These are phyloP conservation scores for Lasioglossum figueresi DNA, from an alignment of 2,888 invertebrate genomes.

Conservation along the genomic window DNA sequence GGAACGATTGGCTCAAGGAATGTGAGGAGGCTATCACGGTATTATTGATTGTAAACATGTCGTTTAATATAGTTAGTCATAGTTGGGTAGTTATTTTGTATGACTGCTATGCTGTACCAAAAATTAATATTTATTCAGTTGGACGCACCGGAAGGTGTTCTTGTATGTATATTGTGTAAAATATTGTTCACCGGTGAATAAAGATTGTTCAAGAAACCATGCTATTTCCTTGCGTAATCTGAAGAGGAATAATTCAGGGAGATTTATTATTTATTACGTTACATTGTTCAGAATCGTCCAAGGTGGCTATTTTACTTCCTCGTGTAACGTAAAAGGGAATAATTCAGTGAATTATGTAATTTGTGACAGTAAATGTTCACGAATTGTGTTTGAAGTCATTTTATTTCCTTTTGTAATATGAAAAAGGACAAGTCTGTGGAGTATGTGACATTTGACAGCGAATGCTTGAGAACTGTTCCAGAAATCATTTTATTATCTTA, in stretches of 20 bases:
- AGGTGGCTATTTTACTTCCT: not conserved
- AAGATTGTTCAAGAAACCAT: conserved; percentile 1
- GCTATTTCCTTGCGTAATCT: not conserved
- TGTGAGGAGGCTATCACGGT: not conserved
- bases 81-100: not conserved
- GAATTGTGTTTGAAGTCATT: not conserved
- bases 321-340: not conserved
- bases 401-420: not conserved
- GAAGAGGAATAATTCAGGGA: not conserved
- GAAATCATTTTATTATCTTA: not conserved
- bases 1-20: not conserved
- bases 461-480: not conserved
- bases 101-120: conserved; percentile 21
- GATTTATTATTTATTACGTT: not conserved
- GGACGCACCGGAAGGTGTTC: not conserved
- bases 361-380: not conserved
- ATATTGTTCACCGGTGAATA: conserved; percentile 28
- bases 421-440: not conserved
- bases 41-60: not conserved
- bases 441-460: not conserved
- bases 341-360: not conserved
- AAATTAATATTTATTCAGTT: conserved; percentile 33
- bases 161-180: conserved; percentile 31
- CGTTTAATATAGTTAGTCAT: not conserved
- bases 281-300: not conserved